A percentile compares a stretch with the other conserved stretches of the same genome.
These are phyloP conservation scores for Drosophila subobscura DNA, from an alignment of 1,140 invertebrate species.

Conservation along the genomic window DNA sequence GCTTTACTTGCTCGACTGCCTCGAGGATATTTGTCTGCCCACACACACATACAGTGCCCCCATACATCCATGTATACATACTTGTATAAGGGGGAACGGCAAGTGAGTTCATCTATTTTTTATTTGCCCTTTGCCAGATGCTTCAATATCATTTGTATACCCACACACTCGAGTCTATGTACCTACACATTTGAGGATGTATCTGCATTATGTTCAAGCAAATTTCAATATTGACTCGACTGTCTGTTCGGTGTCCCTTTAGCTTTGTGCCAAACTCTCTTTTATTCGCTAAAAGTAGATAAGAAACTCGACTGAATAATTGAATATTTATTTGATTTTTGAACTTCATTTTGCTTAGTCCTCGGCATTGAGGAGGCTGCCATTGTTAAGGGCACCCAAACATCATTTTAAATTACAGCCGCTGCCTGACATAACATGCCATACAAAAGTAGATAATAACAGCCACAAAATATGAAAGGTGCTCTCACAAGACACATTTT, in stretches of 20 bases:
- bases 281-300: conserved; percentile 11
- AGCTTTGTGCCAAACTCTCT: conserved; percentile 26
- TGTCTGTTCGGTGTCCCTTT: conserved; percentile 8
- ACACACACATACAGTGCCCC: conserved; percentile 8
- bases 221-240: conserved; percentile 44
- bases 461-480: not conserved
- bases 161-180: not conserved
- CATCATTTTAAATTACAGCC: conserved; percentile 51
- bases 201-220: conserved; percentile 39
- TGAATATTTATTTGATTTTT: conserved; percentile 72
- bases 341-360: conserved; percentile 39
- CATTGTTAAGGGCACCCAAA: conserved; percentile 31
- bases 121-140: conserved; percentile 62
- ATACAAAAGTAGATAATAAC: conserved; percentile 37
- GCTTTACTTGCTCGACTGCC: conserved; percentile 26
- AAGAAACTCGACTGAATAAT: conserved; percentile 49
- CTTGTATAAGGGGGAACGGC: conserved; percentile 24
- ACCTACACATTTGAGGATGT: not conserved
- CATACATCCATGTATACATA: conserved; percentile 9
- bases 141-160: conserved; percentile 37
- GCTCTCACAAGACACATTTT: not conserved
- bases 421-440: conserved; percentile 41
- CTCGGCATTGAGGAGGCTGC: conserved; percentile 19
- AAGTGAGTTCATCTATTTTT: conserved; percentile 71
- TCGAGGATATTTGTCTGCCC: conserved; percentile 50